Percentiles rank a stretch among this genome's conserved stretches.
Conservation (phyloP, 2,888 invertebrate species). For the Volucella inflata region DNA sequence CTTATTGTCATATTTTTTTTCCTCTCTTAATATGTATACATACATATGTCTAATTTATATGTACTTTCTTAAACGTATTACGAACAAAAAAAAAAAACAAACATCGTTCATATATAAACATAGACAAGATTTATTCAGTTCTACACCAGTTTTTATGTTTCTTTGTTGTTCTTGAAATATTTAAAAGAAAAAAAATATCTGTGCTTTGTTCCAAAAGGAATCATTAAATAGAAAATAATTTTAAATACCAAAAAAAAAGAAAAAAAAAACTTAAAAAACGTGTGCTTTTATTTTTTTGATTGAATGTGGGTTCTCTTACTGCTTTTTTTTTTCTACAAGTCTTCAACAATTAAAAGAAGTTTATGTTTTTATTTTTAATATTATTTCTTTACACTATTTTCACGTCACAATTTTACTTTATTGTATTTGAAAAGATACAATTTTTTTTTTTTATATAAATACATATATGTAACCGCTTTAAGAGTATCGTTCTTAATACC, state of each 20-base stretch:
- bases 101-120: conserved; percentile 40
- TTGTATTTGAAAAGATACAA: conserved; percentile 5
- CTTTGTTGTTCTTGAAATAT: conserved; percentile 37
- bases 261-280: conserved; percentile 67
- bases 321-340: conserved; percentile 72
- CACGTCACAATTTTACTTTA: conserved; percentile 30
- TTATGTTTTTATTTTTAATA: conserved; percentile 12
- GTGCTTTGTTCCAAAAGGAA: conserved; percentile 26
- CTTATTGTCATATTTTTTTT: conserved; percentile 57
- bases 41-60: conserved; percentile 40
- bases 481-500: conserved; percentile 16
- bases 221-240: conserved; percentile 11
- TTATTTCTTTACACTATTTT: conserved; percentile 9
- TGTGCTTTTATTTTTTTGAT: conserved; percentile 53
- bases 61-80: conserved; percentile 40
- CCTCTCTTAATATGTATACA: conserved; percentile 14
- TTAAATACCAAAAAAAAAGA: conserved; percentile 25
- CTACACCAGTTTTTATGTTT: conserved; percentile 47
- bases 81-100: conserved; percentile 31
- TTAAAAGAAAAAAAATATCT: conserved; percentile 32
- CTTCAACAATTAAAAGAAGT: conserved; percentile 8
- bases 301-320: conserved; percentile 78
- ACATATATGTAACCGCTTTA: conserved; percentile 39
- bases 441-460: conserved; percentile 16
- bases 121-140: conserved; percentile 38